Percentiles rank a stretch among this genome's conserved stretches.
Conservation (phyloP, 1,140 invertebrate species). For the Drosophila sechellia region DNA sequence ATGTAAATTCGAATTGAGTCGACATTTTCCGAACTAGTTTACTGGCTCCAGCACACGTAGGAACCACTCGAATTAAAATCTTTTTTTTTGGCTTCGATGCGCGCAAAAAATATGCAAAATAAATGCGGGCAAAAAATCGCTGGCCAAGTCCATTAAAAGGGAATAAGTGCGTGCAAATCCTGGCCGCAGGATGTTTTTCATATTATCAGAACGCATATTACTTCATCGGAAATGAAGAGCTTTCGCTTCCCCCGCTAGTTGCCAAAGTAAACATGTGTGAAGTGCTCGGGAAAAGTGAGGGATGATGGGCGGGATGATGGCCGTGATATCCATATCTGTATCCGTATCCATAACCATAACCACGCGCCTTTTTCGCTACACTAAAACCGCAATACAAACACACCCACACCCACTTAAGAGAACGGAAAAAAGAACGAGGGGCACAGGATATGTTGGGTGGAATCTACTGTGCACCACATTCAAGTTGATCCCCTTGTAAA, state of each 20-base stretch:
- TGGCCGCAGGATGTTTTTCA: constrained; percentile 73
- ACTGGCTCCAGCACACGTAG: not conserved
- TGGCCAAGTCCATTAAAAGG: constrained; percentile 76
- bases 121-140: constrained; percentile 22
- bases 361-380: constrained; percentile 55
- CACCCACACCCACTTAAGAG: constrained; percentile 8
- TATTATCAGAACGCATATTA: constrained; percentile 80
- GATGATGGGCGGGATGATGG: constrained; percentile 46
- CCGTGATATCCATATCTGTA: constrained; percentile 7
- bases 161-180: constrained; percentile 82
- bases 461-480: constrained; percentile 48
- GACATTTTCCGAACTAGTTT: constrained; percentile 11
- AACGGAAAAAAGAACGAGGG: not conserved
- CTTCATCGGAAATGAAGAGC: constrained; percentile 75
- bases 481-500: constrained; percentile 76
- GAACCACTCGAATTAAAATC: constrained; percentile 14
- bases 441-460: not conserved
- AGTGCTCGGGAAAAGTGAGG: constrained; percentile 35
- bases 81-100: constrained; percentile 15
- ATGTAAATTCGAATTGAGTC: too few relatives aligned
- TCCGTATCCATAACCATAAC: constrained; percentile 23
- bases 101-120: constrained; percentile 32
- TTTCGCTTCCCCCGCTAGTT: constrained; percentile 25
- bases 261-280: constrained; percentile 70
- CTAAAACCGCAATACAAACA: constrained; percentile 54